Conservation (phyloP, 2,113 vertebrate genomes). For the Cynoglossus semilaevis region DNA sequence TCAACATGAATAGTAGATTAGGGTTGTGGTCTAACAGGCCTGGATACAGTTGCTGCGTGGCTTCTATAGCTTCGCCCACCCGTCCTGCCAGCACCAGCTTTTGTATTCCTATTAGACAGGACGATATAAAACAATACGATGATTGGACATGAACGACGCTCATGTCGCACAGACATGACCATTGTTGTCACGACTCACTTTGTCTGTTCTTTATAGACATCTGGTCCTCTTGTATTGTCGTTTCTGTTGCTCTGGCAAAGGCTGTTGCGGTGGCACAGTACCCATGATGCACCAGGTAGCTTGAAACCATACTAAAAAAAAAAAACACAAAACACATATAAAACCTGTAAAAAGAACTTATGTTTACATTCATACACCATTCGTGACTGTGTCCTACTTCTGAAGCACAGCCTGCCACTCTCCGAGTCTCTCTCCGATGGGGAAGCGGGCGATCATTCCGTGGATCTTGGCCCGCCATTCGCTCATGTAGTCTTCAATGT, state of each 20-base stretch:
- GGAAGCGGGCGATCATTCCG: conserved; percentile 92
- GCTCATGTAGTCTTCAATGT: conserved; percentile 99
- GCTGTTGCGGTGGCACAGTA: conserved; percentile 97
- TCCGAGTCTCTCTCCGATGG: conserved; percentile 91
- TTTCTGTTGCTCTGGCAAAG: conserved; percentile 95
- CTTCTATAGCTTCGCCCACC: conserved; percentile 95
- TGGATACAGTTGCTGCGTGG: conserved; percentile 93
- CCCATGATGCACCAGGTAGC: conserved; percentile 97
- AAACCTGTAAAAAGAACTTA: background rate
- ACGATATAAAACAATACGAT: conserved; percentile 10
- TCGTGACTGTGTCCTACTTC: conserved; percentile 80
- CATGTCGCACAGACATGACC: background rate
- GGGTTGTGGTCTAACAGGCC: conserved; percentile 95
- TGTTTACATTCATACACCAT: background rate
- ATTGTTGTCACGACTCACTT: no score
- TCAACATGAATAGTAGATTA: conserved; percentile 98
- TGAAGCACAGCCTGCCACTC: conserved; percentile 98
- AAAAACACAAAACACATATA: background rate
- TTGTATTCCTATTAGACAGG: conserved; percentile 86
- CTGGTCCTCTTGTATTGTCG: conserved; percentile 95
- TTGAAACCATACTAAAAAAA: conserved; percentile 90
- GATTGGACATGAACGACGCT: background rate
- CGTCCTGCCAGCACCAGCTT: conserved; percentile 96
- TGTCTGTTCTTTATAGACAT: conserved; percentile 98
- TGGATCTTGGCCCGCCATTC: conserved; percentile 97